These are phyloP conservation scores for Austrofundulus limnaeus DNA, from an alignment of 2,113 vertebrate species.

Conservation along the genomic window DNA sequence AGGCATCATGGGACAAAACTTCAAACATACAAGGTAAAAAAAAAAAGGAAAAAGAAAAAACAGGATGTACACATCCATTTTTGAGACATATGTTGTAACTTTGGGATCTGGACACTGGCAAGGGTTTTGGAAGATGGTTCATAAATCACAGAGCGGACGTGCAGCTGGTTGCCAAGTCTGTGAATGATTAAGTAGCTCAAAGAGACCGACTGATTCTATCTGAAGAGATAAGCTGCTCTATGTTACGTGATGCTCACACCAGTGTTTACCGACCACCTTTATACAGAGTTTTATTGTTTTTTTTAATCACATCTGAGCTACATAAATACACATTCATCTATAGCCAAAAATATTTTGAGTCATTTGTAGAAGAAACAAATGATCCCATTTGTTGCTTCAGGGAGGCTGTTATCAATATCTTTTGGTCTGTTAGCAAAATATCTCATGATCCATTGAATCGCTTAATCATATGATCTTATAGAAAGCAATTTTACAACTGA, in stretches of 20 bases:
- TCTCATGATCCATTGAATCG: no score
- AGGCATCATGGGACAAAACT: slow-evolving; percentile 39
- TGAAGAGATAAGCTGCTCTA: neutral
- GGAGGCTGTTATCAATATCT: no score
- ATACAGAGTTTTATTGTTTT: neutral
- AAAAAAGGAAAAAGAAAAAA: neutral
- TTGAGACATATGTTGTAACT: neutral
- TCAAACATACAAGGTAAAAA: slow-evolving; percentile 5
- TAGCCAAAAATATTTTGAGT: neutral
- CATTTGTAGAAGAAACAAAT: neutral
- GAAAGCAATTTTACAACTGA: no score
- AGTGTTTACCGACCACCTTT: no score
- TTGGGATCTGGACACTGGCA: neutral
- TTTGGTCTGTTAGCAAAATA: no score
- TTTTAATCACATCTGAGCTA: neutral
- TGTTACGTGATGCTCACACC: neutral
- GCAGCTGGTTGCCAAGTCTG: neutral
- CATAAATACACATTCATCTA: neutral
- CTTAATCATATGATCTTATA: no score
- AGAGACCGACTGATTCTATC: neutral
- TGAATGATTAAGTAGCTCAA: slow-evolving; percentile 25
- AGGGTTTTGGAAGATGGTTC: neutral
- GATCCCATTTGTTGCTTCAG: no score
- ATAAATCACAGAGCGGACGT: neutral
- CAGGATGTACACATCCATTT: neutral